Evolutionary conservation across 1,140 invertebrate species (phyloP).

Genomic region (Drosophila saltans): DNA sequence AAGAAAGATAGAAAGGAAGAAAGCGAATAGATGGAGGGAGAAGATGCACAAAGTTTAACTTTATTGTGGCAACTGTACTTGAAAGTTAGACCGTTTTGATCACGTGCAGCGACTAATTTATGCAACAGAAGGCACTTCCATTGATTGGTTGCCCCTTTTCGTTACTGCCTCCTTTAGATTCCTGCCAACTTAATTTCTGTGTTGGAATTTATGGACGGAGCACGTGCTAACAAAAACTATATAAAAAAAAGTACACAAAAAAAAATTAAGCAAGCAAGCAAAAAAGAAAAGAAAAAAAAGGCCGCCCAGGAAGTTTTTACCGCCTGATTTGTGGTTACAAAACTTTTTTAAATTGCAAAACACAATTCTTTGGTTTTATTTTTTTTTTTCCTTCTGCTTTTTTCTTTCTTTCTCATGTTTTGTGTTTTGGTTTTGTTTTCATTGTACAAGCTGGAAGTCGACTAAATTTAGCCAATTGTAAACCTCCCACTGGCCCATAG

Average conservation of each 20-base stretch:
- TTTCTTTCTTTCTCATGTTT: slow-evolving; percentile 17
- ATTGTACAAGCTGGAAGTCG: slow-evolving; percentile 51
- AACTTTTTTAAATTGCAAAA: slow-evolving; percentile 64
- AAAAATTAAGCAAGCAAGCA: slow-evolving; percentile 11
- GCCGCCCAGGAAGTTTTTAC: slow-evolving; percentile 59
- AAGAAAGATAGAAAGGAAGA: not conserved
- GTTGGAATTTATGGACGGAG: slow-evolving; percentile 70
- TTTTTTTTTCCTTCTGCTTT: slow-evolving; percentile 35
- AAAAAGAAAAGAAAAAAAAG: slow-evolving; percentile 33
- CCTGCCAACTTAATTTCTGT: slow-evolving; percentile 64
- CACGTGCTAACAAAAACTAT: slow-evolving; percentile 43
- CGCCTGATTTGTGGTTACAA: slow-evolving; percentile 79
- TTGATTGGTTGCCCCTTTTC: slow-evolving; percentile 61
- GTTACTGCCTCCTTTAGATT: slow-evolving; percentile 20
- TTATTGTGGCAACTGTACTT: slow-evolving; percentile 65
- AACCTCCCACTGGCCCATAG: slow-evolving; percentile 39
- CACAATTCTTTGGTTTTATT: slow-evolving; percentile 33
- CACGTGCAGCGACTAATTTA: slow-evolving; percentile 77
- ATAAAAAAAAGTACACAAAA: too few relatives aligned
- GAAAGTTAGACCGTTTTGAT: slow-evolving; percentile 54
- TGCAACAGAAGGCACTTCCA: slow-evolving; percentile 73
- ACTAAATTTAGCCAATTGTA: slow-evolving; percentile 71
- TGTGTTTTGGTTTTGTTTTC: slow-evolving; percentile 27
- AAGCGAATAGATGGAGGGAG: not conserved
- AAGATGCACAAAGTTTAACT: slow-evolving; percentile 25